phyloP scores from a whole-genome alignment of 1,140 invertebrate genomes.

The Melitaea cinxia region DNA sequence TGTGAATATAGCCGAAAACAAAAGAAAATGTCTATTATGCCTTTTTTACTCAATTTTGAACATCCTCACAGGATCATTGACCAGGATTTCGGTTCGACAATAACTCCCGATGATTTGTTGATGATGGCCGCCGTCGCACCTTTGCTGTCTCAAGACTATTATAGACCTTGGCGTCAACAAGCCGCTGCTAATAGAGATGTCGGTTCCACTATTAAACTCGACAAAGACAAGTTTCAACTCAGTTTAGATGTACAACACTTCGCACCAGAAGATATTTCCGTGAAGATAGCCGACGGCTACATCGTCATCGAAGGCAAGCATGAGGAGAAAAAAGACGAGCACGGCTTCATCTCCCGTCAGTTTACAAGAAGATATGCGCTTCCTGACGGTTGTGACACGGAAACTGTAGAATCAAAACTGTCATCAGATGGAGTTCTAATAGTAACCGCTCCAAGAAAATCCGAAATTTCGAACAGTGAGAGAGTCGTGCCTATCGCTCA shows the following conservation, averaged over 20 bases:
- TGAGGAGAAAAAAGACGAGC: conserved; percentile 88
- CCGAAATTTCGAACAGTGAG: conserved; percentile 79
- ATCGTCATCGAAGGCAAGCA: conserved; percentile 88
- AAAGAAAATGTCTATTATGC: conserved; percentile 60
- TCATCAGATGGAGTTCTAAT: conserved; percentile 89
- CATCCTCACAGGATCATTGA: conserved; percentile 86
- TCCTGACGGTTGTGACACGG: conserved; percentile 86
- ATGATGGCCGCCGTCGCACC: conserved; percentile 82
- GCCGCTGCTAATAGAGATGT: conserved; percentile 84
- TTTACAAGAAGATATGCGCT: conserved; percentile 87
- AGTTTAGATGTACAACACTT: conserved; percentile 93
- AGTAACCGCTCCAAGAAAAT: conserved; percentile 84
- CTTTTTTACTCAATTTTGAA: conserved; percentile 78
- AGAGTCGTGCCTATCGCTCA: conserved; percentile 84
- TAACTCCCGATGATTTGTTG: conserved; percentile 87
- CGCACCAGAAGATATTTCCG: conserved; percentile 90
- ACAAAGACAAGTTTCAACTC: conserved; percentile 83
- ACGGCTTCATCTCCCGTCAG: conserved; percentile 88
- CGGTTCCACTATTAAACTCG: conserved; percentile 87
- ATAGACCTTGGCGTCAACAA: conserved; percentile 85
- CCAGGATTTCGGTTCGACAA: conserved; percentile 88
- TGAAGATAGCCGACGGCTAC: conserved; percentile 88
- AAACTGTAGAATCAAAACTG: conserved; percentile 85
- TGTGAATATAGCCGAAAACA: neutral
- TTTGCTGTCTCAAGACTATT: conserved; percentile 80